phyloP scores from a whole-genome alignment of 2,797 vertebrate genomes.

The Etheostoma nigrum region DNA sequence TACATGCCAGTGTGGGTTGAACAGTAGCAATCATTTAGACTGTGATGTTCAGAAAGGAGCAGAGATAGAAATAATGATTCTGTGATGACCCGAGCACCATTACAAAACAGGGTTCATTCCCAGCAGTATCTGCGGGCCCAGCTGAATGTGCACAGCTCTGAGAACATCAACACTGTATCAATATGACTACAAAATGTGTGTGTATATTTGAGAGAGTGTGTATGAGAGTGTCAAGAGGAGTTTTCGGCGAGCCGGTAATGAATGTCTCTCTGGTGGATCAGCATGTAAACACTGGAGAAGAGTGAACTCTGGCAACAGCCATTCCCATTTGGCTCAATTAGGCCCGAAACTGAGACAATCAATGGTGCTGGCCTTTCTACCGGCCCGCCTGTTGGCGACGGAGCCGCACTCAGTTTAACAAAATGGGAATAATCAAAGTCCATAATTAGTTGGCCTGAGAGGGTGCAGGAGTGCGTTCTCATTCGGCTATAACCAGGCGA shows the following conservation, averaged over 20 bases:
- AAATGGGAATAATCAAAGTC: conserved; percentile 88
- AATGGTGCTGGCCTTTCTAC: conserved; percentile 81
- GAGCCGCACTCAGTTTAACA: conserved; percentile 76
- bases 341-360: conserved; percentile 84
- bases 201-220: conserved; percentile 37
- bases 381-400: conserved; percentile 75
- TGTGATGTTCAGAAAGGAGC: conserved; percentile 45
- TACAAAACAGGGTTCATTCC: conserved; percentile 74
- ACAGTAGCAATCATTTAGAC: conserved; percentile 52
- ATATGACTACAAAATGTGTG: conserved; percentile 60
- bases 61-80: conserved; percentile 60
- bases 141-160: conserved; percentile 61
- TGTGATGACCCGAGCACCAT: conserved; percentile 66
- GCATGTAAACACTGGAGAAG: conserved; percentile 84
- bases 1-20: conserved; percentile 47
- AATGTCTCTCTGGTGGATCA: conserved; percentile 79
- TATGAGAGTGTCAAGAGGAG: conserved; percentile 64
- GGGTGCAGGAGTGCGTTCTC: conserved; percentile 67
- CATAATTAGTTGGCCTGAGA: conserved; percentile 83
- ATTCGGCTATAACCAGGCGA: conserved; percentile 56
- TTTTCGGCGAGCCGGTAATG: conserved; percentile 77
- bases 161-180: conserved; percentile 72
- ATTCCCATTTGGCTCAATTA: conserved; percentile 91
- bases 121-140: conserved; percentile 74
- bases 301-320: conserved; percentile 85